phyloP scores from a whole-genome alignment of 2,797 vertebrate genomes.

The Melanotaenia boesemani region DNA sequence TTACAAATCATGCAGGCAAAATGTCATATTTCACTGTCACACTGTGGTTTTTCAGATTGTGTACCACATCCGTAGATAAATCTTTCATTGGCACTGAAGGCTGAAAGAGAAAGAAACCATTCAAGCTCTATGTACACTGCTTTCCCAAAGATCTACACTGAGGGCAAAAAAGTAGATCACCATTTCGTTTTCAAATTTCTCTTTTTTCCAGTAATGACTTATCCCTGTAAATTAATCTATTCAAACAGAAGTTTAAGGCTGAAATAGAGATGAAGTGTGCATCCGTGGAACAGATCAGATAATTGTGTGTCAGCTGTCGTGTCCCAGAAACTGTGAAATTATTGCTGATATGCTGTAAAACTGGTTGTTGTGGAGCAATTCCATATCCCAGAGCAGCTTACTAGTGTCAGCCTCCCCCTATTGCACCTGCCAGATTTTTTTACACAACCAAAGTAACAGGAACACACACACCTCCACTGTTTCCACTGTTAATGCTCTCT shows the following conservation, averaged over 20 bases:
- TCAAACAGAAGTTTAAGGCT: neutral
- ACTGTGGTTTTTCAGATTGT: neutral
- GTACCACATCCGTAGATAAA: neutral
- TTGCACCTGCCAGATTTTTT: conserved; percentile 43
- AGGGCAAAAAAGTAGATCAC: neutral
- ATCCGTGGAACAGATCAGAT: conserved; percentile 2
- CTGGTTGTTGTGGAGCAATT: conserved; percentile 51
- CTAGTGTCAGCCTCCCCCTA: conserved; percentile 36
- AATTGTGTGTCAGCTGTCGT: conserved; percentile 20
- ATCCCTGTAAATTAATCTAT: neutral
- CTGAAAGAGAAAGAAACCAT: neutral
- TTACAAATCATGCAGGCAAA: neutral
- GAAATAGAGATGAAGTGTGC: neutral
- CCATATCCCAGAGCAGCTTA: conserved; percentile 57
- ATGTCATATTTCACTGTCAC: neutral
- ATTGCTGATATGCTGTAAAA: conserved; percentile 27
- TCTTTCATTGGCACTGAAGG: neutral
- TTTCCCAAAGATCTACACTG: neutral
- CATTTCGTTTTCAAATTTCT: neutral
- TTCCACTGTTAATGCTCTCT: neutral
- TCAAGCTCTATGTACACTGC: neutral
- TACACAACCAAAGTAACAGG: conserved; percentile 28
- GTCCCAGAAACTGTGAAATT: conserved; percentile 30
- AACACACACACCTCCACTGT: neutral
- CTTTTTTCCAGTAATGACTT: neutral